A percentile compares a stretch with the other conserved stretches of the same genome.
phyloP scores from a whole-genome alignment of 2,888 invertebrate species.

The Muschampia plurimacula region DNA sequence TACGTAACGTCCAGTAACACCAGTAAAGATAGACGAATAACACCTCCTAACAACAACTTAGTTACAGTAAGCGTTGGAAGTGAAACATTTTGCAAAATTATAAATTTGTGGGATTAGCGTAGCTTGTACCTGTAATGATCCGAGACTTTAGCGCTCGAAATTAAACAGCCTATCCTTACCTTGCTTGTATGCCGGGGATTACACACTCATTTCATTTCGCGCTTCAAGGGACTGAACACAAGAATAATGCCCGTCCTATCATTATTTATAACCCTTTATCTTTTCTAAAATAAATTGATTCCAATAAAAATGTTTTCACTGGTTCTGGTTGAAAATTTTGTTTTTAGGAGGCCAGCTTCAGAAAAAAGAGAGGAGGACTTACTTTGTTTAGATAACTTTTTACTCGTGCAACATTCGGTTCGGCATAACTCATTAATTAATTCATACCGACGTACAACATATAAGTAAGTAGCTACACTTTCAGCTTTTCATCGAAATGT shows the following conservation, averaged over 20 bases:
- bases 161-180: conserved; percentile 70
- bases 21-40: not conserved
- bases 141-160: conserved; percentile 52
- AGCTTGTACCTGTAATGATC: conserved; percentile 41
- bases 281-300: not conserved
- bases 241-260: conserved; percentile 47
- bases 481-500: no score
- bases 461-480: no score
- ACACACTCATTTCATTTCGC: conserved; percentile 67
- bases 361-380: no score
- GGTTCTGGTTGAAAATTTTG: no score
- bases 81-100: conserved; percentile 26
- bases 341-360: no score
- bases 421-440: no score
- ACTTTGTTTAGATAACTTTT: no score
- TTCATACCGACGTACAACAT: no score
- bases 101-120: conserved; percentile 47
- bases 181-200: conserved; percentile 61
- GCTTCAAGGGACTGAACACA: conserved; percentile 57
- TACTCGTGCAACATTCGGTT: no score
- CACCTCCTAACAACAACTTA: not conserved
- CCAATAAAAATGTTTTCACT: no score
- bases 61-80: not conserved
- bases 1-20: not conserved
- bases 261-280: conserved; percentile 13